Conservation (phyloP, 1,140 invertebrate species). For the Melipona quadrifasciata region DNA sequence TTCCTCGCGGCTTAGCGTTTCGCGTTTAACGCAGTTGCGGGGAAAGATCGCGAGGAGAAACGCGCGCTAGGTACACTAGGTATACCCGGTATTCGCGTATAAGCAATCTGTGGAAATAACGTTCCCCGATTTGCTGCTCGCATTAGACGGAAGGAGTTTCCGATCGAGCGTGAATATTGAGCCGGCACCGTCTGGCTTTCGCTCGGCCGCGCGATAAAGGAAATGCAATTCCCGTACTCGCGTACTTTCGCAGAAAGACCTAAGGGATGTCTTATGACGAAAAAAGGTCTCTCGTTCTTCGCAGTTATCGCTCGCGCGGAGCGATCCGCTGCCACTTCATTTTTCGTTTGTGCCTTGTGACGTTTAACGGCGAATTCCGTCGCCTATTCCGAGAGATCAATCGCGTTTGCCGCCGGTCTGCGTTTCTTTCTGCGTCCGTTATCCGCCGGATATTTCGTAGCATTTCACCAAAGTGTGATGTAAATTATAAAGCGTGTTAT, state of each 20-base stretch:
- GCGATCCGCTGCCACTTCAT: background rate
- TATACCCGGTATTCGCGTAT: background rate
- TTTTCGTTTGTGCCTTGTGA: background rate
- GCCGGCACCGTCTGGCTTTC: constrained; percentile 7
- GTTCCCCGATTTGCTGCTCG: constrained; percentile 36
- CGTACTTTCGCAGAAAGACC: constrained; percentile 5
- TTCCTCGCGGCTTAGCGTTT: background rate
- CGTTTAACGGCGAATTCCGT: background rate
- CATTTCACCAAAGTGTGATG: too few species aligned
- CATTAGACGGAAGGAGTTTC: constrained; percentile 25
- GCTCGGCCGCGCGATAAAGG: constrained; percentile 34
- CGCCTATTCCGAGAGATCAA: background rate
- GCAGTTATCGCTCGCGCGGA: background rate
- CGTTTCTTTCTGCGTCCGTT: too few species aligned
- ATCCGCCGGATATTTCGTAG: too few species aligned
- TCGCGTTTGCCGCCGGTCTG: background rate
- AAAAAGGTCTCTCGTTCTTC: constrained; percentile 13
- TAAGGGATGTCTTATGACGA: constrained; percentile 9
- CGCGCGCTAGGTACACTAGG: background rate
- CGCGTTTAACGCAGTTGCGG: background rate
- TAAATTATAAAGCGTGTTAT: too few species aligned
- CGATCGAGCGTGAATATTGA: constrained; percentile 25
- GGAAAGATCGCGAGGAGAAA: background rate
- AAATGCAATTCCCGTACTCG: constrained; percentile 34
- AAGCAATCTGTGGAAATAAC: constrained; percentile 13